These are phyloP conservation scores for Macrotus californicus DNA, from an alignment of 2,113 vertebrate species.

Conservation along the genomic window DNA sequence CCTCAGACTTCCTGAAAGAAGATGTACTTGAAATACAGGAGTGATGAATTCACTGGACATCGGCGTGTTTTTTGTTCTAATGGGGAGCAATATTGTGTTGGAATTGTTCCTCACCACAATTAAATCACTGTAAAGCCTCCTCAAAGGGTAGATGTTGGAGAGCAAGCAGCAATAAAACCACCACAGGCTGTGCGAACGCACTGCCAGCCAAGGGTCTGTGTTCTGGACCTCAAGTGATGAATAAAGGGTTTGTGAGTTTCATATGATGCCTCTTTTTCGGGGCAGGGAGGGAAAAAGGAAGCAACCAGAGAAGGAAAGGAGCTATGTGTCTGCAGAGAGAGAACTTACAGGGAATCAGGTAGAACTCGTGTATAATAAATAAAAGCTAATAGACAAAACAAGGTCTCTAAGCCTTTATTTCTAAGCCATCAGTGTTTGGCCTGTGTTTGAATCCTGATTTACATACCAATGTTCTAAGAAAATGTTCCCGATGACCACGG, in stretches of 20 bases:
- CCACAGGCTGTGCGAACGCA: neutral
- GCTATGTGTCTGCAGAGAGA: neutral
- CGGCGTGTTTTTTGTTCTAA: neutral
- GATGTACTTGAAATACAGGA: neutral
- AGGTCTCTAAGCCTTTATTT: neutral
- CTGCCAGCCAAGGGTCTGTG: rapidly evolving
- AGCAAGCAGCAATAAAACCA: neutral
- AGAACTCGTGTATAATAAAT: neutral
- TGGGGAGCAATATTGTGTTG: neutral
- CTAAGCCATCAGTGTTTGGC: neutral
- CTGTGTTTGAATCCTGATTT: neutral
- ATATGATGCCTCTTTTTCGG: neutral
- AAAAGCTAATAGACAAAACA: neutral
- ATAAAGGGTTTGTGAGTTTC: neutral
- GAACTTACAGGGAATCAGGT: neutral
- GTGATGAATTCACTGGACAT: no score
- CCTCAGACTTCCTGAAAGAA: neutral
- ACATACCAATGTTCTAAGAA: neutral
- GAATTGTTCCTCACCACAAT: neutral
- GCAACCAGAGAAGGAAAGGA: neutral
- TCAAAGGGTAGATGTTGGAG: neutral
- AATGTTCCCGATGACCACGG: neutral
- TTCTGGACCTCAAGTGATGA: neutral
- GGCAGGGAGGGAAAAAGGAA: no score
- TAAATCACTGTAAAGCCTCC: neutral